Conservation (phyloP, 2,113 vertebrate genomes). For the Oncorhynchus clarkii region DNA sequence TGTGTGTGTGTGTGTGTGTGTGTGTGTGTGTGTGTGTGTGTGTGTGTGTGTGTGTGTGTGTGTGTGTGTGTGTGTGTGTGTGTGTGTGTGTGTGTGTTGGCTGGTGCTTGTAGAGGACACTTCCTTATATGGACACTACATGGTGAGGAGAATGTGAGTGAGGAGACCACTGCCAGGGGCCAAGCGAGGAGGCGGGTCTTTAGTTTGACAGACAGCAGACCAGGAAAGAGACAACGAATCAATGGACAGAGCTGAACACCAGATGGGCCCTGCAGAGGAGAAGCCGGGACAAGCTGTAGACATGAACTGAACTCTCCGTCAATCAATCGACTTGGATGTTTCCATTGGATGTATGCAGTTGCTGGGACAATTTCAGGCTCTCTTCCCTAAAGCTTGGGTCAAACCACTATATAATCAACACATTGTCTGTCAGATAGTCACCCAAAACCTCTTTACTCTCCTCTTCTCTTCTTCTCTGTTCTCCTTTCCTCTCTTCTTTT, state of each 20-base stretch:
- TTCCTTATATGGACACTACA: slow-evolving; percentile 28
- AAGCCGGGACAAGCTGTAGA: slow-evolving; percentile 58
- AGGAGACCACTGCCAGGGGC: slow-evolving; percentile 14
- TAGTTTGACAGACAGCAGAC: slow-evolving; percentile 21
- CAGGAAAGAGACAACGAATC: slow-evolving; percentile 28
- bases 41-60: neutral
- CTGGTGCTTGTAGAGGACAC: slow-evolving; percentile 23
- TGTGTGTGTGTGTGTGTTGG: neutral
- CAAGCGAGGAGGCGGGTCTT: slow-evolving; percentile 25
- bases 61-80: no score
- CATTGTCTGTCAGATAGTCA: slow-evolving; percentile 28
- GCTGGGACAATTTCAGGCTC: slow-evolving; percentile 34
- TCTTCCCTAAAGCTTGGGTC: slow-evolving; percentile 45
- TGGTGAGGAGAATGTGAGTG: neutral
- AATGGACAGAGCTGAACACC: slow-evolving; percentile 30
- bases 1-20: no score
- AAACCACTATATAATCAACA: slow-evolving; percentile 59
- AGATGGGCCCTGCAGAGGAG: slow-evolving; percentile 46
- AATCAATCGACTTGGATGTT: slow-evolving; percentile 18
- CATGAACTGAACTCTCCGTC: slow-evolving; percentile 45
- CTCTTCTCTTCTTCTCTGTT: slow-evolving; percentile 12
- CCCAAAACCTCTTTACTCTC: slow-evolving; percentile 34
- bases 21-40: no score
- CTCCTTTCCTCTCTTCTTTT: neutral
- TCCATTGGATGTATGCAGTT: slow-evolving; percentile 30